phyloP scores from a whole-genome alignment of 2,113 vertebrate species.

The Vidua chalybeata region DNA sequence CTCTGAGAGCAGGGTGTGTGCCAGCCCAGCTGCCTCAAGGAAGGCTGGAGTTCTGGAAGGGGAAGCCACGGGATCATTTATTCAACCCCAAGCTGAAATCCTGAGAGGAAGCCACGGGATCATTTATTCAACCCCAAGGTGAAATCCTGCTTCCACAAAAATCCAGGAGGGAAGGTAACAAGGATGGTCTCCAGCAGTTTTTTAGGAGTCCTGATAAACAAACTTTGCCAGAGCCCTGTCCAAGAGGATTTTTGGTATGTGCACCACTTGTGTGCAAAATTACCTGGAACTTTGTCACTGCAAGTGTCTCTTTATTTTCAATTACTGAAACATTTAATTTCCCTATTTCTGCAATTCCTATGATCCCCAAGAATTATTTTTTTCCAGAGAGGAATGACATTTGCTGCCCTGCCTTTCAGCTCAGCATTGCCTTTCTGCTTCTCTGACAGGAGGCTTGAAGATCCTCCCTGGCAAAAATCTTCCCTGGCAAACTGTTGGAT shows the following conservation, averaged over 20 bases:
- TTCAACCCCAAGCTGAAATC: not conserved
- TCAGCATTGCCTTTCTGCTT: not conserved
- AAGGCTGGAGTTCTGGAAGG: not conserved
- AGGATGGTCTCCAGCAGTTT: not conserved
- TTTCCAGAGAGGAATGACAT: not conserved
- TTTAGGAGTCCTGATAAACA: not conserved
- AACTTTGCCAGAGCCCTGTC: not conserved
- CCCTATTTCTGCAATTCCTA: conserved; percentile 68
- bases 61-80: not conserved
- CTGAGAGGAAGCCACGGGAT: not conserved
- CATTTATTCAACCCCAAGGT: too few relatives aligned
- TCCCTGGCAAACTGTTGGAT: not conserved
- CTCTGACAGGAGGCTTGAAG: not conserved
- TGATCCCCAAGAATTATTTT: not conserved
- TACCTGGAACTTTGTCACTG: not conserved
- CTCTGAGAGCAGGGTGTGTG: not conserved
- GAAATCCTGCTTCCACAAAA: not conserved
- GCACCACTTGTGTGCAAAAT: not conserved
- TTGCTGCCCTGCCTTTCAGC: not conserved
- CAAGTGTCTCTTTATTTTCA: not conserved
- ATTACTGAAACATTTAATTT: conserved; percentile 31
- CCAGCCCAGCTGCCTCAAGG: not conserved
- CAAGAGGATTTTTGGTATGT: not conserved
- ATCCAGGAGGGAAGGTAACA: not conserved
- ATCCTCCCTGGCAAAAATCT: not conserved